A percentile compares a stretch with the other conserved stretches of the same genome.
Conservation (phyloP, 2,113 vertebrate species). For the Noctilio leporinus region DNA sequence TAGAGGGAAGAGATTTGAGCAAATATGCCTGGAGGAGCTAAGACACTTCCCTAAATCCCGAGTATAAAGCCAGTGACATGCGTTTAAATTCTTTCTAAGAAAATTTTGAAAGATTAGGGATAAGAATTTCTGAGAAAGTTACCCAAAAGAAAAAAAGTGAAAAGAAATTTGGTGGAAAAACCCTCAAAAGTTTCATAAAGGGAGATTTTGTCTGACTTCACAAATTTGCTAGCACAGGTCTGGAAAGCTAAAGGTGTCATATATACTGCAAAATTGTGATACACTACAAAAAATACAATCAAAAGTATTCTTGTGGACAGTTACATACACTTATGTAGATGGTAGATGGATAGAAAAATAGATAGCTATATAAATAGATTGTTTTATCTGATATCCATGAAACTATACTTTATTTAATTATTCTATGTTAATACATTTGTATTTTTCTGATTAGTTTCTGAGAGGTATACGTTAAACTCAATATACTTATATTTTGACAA, state of each 20-base stretch:
- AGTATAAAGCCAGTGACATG: background rate
- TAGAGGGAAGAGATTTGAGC: background rate
- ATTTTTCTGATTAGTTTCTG: background rate
- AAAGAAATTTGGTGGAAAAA: background rate
- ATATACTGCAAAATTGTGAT: background rate
- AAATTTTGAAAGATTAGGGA: background rate
- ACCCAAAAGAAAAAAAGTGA: background rate
- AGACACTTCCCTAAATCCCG: background rate
- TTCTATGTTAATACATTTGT: background rate
- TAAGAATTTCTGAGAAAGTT: background rate
- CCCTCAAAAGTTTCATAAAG: background rate
- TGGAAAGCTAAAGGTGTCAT: background rate
- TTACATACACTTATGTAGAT: background rate
- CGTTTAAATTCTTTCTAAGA: background rate
- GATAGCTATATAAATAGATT: background rate
- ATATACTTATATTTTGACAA: background rate
- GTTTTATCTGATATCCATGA: background rate
- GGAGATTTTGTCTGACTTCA: background rate
- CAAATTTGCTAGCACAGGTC: background rate
- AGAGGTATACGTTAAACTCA: background rate
- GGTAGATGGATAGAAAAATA: background rate
- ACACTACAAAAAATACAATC: background rate
- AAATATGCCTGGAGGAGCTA: background rate
- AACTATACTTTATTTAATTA: background rate
- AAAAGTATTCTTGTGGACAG: background rate